Base-by-base conservation (phyloP, 1,140 invertebrate genomes). In the Nautilus pompilius region DNA sequence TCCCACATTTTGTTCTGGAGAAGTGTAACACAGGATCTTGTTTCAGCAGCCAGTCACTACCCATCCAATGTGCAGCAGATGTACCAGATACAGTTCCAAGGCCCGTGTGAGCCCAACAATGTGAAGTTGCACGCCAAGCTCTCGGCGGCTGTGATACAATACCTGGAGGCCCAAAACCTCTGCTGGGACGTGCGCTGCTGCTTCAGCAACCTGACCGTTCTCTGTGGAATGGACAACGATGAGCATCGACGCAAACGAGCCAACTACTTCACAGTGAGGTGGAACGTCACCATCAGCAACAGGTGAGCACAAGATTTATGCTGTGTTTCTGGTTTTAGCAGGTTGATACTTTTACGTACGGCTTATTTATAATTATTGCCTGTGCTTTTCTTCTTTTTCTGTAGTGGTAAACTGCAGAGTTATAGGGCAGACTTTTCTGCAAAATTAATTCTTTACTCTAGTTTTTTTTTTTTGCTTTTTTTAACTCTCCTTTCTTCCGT, bases 251-350 rank as follows among this genome's bases (percentile, higher is more conserved):
- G 61, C 41, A 58, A 61, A 46, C 36, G 65, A 5, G 57, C 63
- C 41, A 54, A 68, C 33, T 59, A 65, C 41, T 71, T 70, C 51
- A 26, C 66, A 33, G 65, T 76, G 60, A 60, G 41, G 45, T 65
- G 74, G 67, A 73, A 72, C 48, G 53, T 75, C 10, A 71, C 73
- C 3, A 67, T 75, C 6, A 53, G 60, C 46, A 70, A 67, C 58
- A 63, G 55, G 68, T 70, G 59, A 26, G 45, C 46, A 48, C n/a
- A n/a, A n/a, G n/a, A n/a, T n/a, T n/a, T n/a, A n/a, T n/a, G n/a
- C n/a, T n/a, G n/a, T n/a, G n/a, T n/a, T n/a, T n/a, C n/a, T n/a
- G n/a, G n/a, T n/a, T n/a, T n/a, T n/a, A n/a, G n/a, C n/a, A n/a
- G n/a, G n/a, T n/a, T n/a, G n/a, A n/a, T n/a, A n/a, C n/a, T n/a